Base-by-base conservation (phyloP, 1,140 invertebrate genomes). In the Choristoneura fumiferana region DNA sequence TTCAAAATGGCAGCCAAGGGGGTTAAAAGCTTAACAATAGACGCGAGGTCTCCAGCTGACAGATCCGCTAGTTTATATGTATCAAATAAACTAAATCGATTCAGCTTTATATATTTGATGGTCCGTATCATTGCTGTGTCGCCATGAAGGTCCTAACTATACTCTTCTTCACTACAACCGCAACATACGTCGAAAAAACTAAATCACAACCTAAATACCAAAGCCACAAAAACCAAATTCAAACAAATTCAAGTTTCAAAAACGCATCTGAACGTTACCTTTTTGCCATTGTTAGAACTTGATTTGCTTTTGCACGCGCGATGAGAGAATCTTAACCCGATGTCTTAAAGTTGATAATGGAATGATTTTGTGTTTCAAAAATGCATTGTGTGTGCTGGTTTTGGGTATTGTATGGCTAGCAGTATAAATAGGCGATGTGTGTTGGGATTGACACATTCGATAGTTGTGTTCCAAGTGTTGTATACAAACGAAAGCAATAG, bases 391-490 rank as follows among this genome's bases (percentile, higher is more conserved):
- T 2, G 6, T 29, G 0, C 17, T 49, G 17, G 43, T 49, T 29
- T 10, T 49, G 18, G 40, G 10, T 18, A 22, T 22, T 49, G 43
- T 22, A 22, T 8, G 22, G 17, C 29, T 22, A 4, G 9, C 12
- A 9, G 18, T 49, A 49, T 49, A 49, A 49, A 49, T 49, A 49
- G 43, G 10, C 17, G 22, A 18, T 29, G 43, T 49, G n/a, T 22
- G 17, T 49, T 12, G 18, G 43, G 18, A 49, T 49, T 49, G 43
- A 49, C 43, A 49, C 43, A 49, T 49, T 49, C 43, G 18, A 49
- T 6, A 5, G 8, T 49, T 49, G 43, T 49, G 8, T 22, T 29
- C n/a, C 43, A 49, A n/a, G 43, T 12, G 17, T 13, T 49, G 43
- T 49, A 8, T 22, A 29, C 17, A 22, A 4, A 29, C 43, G 17